A percentile compares a stretch with the other conserved stretches of the same genome.
Evolutionary conservation across 2,797 vertebrate genomes (phyloP).

Genomic region (Discoglossus pictus): DNA sequence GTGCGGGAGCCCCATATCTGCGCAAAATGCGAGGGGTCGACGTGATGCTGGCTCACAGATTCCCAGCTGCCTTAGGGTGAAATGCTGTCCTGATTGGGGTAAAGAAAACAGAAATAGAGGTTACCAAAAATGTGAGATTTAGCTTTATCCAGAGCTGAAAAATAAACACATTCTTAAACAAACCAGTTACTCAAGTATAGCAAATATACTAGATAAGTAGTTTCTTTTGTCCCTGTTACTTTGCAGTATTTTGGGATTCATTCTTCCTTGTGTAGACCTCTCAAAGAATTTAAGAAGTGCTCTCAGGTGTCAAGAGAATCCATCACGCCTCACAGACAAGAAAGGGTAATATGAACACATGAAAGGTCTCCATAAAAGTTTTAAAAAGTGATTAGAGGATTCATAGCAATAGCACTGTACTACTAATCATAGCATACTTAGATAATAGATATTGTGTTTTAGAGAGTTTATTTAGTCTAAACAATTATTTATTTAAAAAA

Average conservation of each 20-base stretch:
- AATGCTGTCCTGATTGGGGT: slow-evolving; percentile 89
- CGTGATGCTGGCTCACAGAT: slow-evolving; percentile 90
- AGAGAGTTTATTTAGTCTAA: no score
- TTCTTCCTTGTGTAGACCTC: slow-evolving; percentile 44
- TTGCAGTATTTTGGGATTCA: slow-evolving; percentile 13
- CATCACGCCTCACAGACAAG: slow-evolving; percentile 52
- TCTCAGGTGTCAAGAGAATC: slow-evolving; percentile 50
- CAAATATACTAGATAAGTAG: slow-evolving; percentile 43
- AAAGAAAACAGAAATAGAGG: slow-evolving; percentile 70
- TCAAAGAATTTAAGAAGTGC: slow-evolving; percentile 50
- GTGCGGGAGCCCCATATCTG: slow-evolving; percentile 93
- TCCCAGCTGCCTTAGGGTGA: slow-evolving; percentile 96
- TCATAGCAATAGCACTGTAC: no score
- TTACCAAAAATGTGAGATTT: slow-evolving; percentile 35
- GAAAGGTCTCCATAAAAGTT: slow-evolving; percentile 31
- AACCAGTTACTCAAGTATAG: slow-evolving; percentile 37
- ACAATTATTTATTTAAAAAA: no score
- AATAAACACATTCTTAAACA: slow-evolving; percentile 54
- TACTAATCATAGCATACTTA: no score
- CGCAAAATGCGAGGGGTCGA: slow-evolving; percentile 91
- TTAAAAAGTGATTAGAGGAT: neutral
- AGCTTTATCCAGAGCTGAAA: slow-evolving; percentile 48
- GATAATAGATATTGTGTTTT: no score
- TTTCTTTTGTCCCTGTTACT: slow-evolving; percentile 48
- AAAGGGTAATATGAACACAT: slow-evolving; percentile 52